Evolutionary conservation across 2,113 vertebrate species (phyloP).

Genomic region (Tapirus terrestris): DNA sequence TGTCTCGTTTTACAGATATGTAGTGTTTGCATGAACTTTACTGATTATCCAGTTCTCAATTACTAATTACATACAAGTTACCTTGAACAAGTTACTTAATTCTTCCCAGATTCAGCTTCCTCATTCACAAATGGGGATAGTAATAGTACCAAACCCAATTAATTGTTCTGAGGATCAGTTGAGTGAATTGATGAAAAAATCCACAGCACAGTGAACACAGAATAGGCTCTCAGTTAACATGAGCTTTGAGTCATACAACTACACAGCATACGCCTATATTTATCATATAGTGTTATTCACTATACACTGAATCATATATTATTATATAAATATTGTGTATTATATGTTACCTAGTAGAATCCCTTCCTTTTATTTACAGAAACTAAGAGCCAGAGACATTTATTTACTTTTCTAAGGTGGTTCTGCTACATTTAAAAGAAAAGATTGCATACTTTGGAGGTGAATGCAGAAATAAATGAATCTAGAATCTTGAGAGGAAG

Average conservation of each 20-base stretch:
- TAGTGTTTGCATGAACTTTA: not conserved
- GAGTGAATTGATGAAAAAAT: not conserved
- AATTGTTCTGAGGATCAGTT: not conserved
- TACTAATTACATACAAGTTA: not conserved
- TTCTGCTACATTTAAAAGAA: not conserved
- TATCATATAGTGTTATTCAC: not conserved
- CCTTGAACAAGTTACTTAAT: not conserved
- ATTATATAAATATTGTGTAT: not conserved
- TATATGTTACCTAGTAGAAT: not conserved
- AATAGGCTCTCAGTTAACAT: not conserved
- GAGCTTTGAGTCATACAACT: not conserved
- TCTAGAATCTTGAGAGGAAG: not conserved
- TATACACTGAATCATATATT: not conserved
- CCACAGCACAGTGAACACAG: not conserved
- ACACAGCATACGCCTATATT: not conserved
- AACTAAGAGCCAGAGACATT: not conserved
- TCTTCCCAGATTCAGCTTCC: not conserved
- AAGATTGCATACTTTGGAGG: not conserved
- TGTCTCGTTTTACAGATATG: not conserved
- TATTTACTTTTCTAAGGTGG: not conserved
- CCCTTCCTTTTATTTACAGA: not conserved
- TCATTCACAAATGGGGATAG: not conserved
- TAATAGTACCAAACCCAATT: not conserved
- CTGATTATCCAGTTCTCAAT: not conserved
- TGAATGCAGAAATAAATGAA: not conserved